Evolutionary conservation across 2,888 invertebrate species (phyloP), one percentile per base, ranked within the genome.

Genomic region (Cosmopolites sordidus): DNA sequence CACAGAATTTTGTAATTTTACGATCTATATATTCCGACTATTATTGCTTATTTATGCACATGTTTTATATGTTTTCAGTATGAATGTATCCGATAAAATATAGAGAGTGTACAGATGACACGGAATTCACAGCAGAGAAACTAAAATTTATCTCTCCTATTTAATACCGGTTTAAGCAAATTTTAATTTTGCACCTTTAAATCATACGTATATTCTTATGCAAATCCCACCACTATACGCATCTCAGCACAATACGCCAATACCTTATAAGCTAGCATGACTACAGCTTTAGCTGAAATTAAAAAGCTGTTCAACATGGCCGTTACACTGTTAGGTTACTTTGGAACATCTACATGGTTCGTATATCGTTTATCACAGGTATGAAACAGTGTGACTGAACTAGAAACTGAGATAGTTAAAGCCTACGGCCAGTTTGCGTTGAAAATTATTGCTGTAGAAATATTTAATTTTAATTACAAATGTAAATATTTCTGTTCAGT

Each of bases 251-350:
- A 51, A 54, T 50, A 54, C 49, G 18, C 47, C 48, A 48, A 51
- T 45, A 48, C 56, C 51, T 47, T 55, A 56, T 56, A 56, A 48
- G 56, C 22, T 47, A 15, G 41, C 33, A 17, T 48, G 47, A 50
- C 51, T 49, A 49, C 56, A 45, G 52, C 45, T 38, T 44, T 40
- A 43, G 45, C 49, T 49, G 45, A 42, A 56, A 52, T 56, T 56
- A 56, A 56, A 56, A 56, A 49, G 56, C 39, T 52, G 56, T 56
- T 49, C 22, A 45, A 49, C 56, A 56, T 49, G 52, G 29, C 49
- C 46, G 52, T 48, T 56, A 56, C 46, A 56, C 52, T 48, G 40
- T 40, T 40, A 40, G 15, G 40, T 40, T 40, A 51, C 51, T 44
- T 51, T 56, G 45, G 22, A 44, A 44, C 45, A 47, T 51, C 51